Evolutionary conservation across 1,140 invertebrate genomes (phyloP).

Genomic region (Drosophila seguyi): DNA sequence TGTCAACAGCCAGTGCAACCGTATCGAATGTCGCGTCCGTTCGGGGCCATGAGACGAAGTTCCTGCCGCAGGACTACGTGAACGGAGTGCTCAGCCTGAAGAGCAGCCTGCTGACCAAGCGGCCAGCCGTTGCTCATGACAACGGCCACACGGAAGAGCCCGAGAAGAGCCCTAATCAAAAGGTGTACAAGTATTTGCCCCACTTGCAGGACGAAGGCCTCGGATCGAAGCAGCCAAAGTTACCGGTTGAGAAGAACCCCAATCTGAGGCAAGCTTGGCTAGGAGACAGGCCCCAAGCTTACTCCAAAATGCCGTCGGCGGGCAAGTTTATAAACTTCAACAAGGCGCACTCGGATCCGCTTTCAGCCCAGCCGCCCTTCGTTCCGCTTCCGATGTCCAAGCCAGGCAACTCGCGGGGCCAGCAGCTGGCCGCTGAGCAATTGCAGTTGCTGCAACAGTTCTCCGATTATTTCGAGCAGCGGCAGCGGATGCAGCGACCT

Average conservation of each 20-base stretch:
- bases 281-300: conserved; percentile 1
- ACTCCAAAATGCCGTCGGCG: conserved; percentile 11
- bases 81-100: conserved; percentile 68
- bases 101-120: conserved; percentile 45
- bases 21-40: background rate
- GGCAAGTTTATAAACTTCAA: background rate
- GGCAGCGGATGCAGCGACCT: conserved; percentile 3
- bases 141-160: background rate
- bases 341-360: conserved; percentile 5
- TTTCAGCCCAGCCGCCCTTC: conserved; percentile 19
- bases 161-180: background rate
- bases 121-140: background rate
- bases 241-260: conserved; percentile 8
- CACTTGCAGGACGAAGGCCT: conserved; percentile 7
- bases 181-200: background rate
- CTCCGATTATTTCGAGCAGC: conserved; percentile 31
- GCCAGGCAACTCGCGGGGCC: background rate
- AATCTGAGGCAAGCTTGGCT: background rate
- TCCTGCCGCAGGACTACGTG: conserved; percentile 39
- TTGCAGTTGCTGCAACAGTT: conserved; percentile 58
- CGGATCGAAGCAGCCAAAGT: conserved; percentile 8
- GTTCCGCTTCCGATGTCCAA: background rate
- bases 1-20: conserved; percentile 7
- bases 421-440: conserved; percentile 21
- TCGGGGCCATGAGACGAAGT: background rate